These are phyloP conservation scores for Leucoraja erinaceus DNA, from an alignment of 2,113 vertebrate genomes.

Conservation along the genomic window DNA sequence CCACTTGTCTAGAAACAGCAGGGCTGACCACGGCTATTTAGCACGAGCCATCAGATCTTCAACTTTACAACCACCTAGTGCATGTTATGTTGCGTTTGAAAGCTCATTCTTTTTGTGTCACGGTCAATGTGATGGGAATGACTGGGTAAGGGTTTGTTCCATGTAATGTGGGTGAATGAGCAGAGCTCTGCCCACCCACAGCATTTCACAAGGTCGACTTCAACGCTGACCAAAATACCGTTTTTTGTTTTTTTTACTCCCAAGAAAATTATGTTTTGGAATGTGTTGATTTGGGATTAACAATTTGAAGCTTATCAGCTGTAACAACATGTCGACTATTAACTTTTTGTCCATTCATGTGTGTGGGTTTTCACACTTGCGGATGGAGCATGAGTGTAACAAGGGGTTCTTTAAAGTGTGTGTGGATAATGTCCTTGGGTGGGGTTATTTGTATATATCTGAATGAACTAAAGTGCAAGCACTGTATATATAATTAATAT, in stretches of 20 bases:
- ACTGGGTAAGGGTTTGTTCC: neutral
- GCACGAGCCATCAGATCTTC: neutral
- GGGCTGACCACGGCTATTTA: neutral
- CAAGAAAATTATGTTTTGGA: neutral
- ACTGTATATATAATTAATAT: conserved; percentile 34
- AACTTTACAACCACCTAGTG: neutral
- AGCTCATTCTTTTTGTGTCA: neutral
- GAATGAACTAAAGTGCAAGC: neutral
- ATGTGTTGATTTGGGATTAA: neutral
- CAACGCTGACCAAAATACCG: neutral
- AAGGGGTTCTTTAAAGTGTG: neutral
- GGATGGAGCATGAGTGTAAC: neutral
- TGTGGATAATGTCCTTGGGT: neutral
- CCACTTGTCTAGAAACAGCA: no score
- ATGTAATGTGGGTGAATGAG: neutral
- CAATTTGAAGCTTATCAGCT: neutral
- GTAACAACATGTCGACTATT: neutral
- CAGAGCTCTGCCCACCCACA: no score
- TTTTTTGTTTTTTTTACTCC: neutral
- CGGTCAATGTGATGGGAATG: neutral
- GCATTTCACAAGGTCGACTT: neutral
- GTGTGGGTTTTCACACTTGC: neutral
- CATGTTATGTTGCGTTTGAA: neutral
- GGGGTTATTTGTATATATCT: conserved; percentile 24
- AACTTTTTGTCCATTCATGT: neutral